A percentile compares a stretch with the other conserved stretches of the same genome.
Conservation (phyloP, 2,113 vertebrate genomes). For the Condylura cristata region DNA sequence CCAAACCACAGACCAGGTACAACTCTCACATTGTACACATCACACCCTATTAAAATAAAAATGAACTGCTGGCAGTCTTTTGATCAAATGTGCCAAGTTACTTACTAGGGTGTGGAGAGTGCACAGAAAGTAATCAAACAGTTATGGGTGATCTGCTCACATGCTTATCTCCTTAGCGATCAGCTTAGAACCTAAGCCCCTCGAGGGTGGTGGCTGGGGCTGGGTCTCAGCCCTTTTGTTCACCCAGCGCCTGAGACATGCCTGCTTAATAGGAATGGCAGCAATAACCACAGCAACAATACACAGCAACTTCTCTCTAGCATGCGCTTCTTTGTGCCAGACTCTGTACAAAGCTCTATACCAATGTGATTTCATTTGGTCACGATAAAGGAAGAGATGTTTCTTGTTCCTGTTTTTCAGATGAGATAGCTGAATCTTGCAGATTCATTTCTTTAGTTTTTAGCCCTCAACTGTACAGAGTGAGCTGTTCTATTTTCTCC, state of each 20-base stretch:
- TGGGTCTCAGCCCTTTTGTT: neutral
- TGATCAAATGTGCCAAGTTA: neutral
- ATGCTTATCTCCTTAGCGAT: accelerated
- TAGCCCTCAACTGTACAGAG: neutral
- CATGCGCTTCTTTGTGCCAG: neutral
- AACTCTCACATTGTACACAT: accelerated
- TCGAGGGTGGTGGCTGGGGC: neutral
- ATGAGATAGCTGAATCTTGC: neutral
- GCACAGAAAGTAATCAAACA: neutral
- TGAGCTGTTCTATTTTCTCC: neutral
- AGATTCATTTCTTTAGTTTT: neutral
- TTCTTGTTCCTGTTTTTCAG: neutral
- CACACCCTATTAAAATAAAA: neutral
- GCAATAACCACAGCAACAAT: neutral
- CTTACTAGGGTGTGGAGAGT: neutral
- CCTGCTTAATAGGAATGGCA: neutral
- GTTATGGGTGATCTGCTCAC: neutral
- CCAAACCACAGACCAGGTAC: neutral
- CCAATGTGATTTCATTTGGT: neutral
- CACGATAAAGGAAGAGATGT: neutral
- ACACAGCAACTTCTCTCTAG: accelerated
- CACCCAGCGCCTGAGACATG: neutral
- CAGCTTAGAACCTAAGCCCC: neutral
- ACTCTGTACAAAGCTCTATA: neutral
- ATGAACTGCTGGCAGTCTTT: neutral